Base-by-base conservation (phyloP, 2,888 invertebrate genomes). In the Tanypteryx hageni region DNA sequence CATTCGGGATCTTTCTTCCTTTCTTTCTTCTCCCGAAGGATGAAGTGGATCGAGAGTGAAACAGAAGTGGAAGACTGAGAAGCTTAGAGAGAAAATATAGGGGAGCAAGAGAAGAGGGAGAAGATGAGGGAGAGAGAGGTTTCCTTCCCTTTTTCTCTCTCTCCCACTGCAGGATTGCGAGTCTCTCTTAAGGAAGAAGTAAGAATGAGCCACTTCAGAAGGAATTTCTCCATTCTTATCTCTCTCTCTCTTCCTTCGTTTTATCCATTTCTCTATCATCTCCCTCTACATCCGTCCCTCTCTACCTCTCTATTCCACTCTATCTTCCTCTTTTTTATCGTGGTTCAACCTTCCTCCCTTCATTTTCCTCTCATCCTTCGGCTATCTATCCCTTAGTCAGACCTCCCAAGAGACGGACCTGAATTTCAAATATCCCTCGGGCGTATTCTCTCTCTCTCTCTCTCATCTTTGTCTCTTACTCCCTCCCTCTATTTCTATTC, bases 301-400 rank as follows among this genome's bases (percentile, higher is more conserved):
- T 89, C 18, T 61, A 61, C 64, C 59, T 44, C 44, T 64, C 56
- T 68, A 13, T 57, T 18, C 89, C 68, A 27, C 13, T 64, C 89
- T 18, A 59, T n/a, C 86, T 59, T 27, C 61, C 10, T 86, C 61
- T 68, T 64, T 89, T 89, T 89, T 64, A 86, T 58, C 57, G 27
- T 58, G 27, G 86, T 18, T 86, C 86, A 27, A 89, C 89, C 89
- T 64, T 64, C 31, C 64, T 44, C 89, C n/a, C 13, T 44, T 64
- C 64, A 89, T 89, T 64, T 89, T 10, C 86, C 31, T 61, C 31
- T 13, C 89, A 64, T 44, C 89, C 44, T 18, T 64, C 18, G 89
- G 89, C 89, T 64, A 89, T 89, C 64, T 31, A 44, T 68, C 89
- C 89, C 31, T 89, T 89, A 89, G 86, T 86, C 86, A 86, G 89